Evolutionary conservation across 2,797 vertebrate species (phyloP).

Genomic region (Poecilia velifera): DNA sequence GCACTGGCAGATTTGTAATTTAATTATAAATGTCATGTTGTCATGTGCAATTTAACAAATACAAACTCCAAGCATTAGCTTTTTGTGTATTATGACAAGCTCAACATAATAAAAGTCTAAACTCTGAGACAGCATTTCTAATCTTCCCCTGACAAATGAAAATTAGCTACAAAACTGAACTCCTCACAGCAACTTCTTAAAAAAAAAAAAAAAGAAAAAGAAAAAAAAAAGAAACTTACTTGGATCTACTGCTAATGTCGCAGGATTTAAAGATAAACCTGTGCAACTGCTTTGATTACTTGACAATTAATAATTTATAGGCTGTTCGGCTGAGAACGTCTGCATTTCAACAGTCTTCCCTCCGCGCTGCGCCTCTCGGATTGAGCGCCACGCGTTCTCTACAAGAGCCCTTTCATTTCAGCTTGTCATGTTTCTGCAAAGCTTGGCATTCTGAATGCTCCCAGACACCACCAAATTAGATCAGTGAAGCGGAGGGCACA

Average conservation of each 20-base stretch:
- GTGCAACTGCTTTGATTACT: constrained; percentile 41
- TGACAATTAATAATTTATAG: constrained; percentile 60
- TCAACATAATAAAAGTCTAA: constrained; percentile 14
- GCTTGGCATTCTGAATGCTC: constrained; percentile 67
- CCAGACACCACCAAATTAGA: constrained; percentile 77
- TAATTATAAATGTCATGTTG: constrained; percentile 37
- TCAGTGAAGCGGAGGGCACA: constrained; percentile 75
- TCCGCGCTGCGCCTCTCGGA: constrained; percentile 36
- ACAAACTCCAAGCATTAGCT: constrained; percentile 19
- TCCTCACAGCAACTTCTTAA: constrained; percentile 12
- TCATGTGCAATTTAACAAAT: constrained; percentile 32
- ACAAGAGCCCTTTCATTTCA: constrained; percentile 69
- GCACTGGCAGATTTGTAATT: constrained; percentile 34
- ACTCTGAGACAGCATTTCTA: constrained; percentile 10
- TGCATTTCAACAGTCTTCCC: constrained; percentile 46
- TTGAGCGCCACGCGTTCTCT: constrained; percentile 49
- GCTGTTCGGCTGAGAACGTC: constrained; percentile 41
- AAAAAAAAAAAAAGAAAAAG: neutral
- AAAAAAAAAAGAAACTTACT: constrained; percentile 11
- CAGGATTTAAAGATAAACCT: constrained; percentile 47
- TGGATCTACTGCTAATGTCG: constrained; percentile 32
- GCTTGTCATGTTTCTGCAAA: constrained; percentile 74
- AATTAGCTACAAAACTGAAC: constrained; percentile 7
- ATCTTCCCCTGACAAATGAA: constrained; percentile 13
- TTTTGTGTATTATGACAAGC: constrained; percentile 10